phyloP scores from a whole-genome alignment of 2,113 vertebrate species.

The Hiodon tergisus region DNA sequence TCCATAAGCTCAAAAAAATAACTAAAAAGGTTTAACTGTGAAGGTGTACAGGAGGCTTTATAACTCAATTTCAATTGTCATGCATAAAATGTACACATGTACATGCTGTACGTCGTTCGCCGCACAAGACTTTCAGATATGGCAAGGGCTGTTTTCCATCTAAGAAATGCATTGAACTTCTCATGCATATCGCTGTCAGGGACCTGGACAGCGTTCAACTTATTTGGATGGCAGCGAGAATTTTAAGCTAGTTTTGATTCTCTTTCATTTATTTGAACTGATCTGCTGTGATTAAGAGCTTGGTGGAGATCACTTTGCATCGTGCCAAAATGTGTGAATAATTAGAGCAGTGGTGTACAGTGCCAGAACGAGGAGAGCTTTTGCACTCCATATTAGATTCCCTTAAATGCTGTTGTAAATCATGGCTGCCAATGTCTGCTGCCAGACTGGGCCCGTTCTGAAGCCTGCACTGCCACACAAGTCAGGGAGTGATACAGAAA shows the following conservation, averaged over 20 bases:
- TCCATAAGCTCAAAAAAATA: constrained; percentile 43
- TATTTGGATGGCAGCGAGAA: constrained; percentile 79
- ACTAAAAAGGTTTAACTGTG: constrained; percentile 44
- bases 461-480: constrained; percentile 50
- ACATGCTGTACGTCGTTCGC: background rate
- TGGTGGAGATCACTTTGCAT: constrained; percentile 75
- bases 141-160: constrained; percentile 10
- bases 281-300: constrained; percentile 93
- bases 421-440: constrained; percentile 64
- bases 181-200: constrained; percentile 45
- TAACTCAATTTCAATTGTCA: constrained; percentile 28
- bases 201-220: constrained; percentile 82
- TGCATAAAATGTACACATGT: constrained; percentile 26
- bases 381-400: constrained; percentile 89
- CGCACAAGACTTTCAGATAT: background rate
- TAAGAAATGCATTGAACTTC: constrained; percentile 15
- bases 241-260: constrained; percentile 90
- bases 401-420: constrained; percentile 86
- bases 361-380: constrained; percentile 85
- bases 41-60: constrained; percentile 43
- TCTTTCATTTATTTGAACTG: constrained; percentile 97
- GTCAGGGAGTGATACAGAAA: constrained; percentile 33
- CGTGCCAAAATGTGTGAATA: constrained; percentile 97
- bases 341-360: constrained; percentile 79
- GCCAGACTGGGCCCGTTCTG: constrained; percentile 50